Base-by-base conservation (phyloP, 2,888 invertebrate genomes). In the Hymenopus coronatus region DNA sequence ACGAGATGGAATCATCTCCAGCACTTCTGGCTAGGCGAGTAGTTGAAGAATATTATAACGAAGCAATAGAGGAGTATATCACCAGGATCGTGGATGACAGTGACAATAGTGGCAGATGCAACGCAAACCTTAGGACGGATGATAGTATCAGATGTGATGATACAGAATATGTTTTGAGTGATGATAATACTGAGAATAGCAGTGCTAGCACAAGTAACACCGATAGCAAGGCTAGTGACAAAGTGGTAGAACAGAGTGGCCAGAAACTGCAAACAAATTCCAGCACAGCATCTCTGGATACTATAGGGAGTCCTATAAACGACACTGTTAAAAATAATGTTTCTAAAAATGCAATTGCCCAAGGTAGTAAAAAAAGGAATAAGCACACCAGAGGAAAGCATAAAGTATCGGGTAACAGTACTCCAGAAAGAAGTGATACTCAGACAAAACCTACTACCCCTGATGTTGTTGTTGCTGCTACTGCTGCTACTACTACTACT, bases 21-120 rank as follows among this genome's bases (percentile, higher is more conserved):
- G 94, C 95, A 40, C 92, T 96, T 89, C 92, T 96, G 84, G 95
- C 96, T 1, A 94, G 95, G 91, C 92, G 95, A 85, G 93, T 96
- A 88, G 92, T 96, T 46, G 94, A 95, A 91, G 93, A 94, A 90
- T 93, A 95, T 92, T 93, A 93, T 85, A 93, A 93, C 12, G 91
- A 88, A 54, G 7, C 30, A 15, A 15, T 83, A 54, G 46, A 40
- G n/a, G 54, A 70, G 15, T 70, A 70, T 20, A 70, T 70, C 54
- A 3, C 20, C 20, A 70, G 20, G 25, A 20, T 25, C 20, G 20
- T 70, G 6, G 54, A 70, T 70, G 54, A 70, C 1, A 70, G 54
- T 25, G 54, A 70, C 54, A 70, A 70, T 8, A 70, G 54, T 70
- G 54, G 25, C 54, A 70, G 54, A 70, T 12, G 40, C 12, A 40